These are phyloP conservation scores for Drosophila maculinotata DNA, from an alignment of 2,888 invertebrate species.

Conservation along the genomic window DNA sequence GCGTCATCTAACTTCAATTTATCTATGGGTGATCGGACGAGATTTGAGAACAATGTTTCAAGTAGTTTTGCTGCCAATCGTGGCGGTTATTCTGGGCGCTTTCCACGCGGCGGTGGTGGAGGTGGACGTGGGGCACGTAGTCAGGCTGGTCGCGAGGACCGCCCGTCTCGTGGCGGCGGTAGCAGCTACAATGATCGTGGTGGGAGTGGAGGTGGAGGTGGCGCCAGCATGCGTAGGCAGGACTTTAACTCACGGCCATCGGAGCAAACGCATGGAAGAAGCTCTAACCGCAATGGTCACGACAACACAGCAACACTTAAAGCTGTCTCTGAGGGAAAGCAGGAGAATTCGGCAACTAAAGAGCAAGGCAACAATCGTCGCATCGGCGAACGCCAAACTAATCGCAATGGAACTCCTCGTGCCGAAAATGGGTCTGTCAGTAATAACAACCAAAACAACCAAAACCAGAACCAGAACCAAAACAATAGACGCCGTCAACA, in stretches of 20 bases:
- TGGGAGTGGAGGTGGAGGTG: slow-evolving; percentile 13
- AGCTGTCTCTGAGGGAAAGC: slow-evolving; percentile 36
- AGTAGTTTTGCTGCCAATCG: slow-evolving; percentile 84
- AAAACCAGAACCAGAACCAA: slow-evolving; percentile 7
- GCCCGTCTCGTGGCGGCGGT: slow-evolving; percentile 37
- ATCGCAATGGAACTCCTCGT: slow-evolving; percentile 55
- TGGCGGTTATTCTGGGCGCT: slow-evolving; percentile 42
- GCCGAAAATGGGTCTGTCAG: slow-evolving; percentile 55
- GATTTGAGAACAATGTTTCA: slow-evolving; percentile 85
- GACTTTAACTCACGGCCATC: slow-evolving; percentile 23
- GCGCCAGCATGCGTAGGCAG: slow-evolving; percentile 27
- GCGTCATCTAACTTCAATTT: slow-evolving; percentile 7
- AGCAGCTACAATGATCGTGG: slow-evolving; percentile 28
- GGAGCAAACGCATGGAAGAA: slow-evolving; percentile 29
- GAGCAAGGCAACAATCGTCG: slow-evolving; percentile 46
- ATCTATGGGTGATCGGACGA: slow-evolving; percentile 55
- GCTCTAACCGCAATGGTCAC: slow-evolving; percentile 44
- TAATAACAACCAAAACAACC: slow-evolving; percentile 18
- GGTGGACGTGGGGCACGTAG: slow-evolving; percentile 46
- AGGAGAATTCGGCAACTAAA: slow-evolving; percentile 38
- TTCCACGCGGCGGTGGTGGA: slow-evolving; percentile 29
- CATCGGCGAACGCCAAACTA: slow-evolving; percentile 29
- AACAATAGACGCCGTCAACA: slow-evolving; percentile 49
- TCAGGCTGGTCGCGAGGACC: slow-evolving; percentile 51
- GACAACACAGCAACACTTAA: slow-evolving; percentile 41